phyloP scores from a whole-genome alignment of 1,140 invertebrate genomes.

The Drosophila simulans region DNA sequence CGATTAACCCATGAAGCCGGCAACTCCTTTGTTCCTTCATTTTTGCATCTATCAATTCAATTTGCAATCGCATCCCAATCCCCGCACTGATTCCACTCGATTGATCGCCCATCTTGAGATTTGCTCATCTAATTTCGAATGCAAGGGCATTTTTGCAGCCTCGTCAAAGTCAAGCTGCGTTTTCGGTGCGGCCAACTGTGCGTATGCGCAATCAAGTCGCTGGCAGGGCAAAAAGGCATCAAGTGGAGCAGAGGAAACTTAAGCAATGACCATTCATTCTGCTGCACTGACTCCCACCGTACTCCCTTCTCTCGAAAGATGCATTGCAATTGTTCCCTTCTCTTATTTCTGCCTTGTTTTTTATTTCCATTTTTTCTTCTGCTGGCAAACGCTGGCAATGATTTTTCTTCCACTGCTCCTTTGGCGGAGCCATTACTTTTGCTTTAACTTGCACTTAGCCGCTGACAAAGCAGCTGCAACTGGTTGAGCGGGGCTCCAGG shows the following conservation, averaged over 20 bases:
- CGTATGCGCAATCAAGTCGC: slow-evolving; percentile 40
- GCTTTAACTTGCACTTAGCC: slow-evolving; percentile 77
- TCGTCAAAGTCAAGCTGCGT: neutral
- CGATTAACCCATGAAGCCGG: slow-evolving; percentile 14
- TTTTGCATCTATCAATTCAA: slow-evolving; percentile 29
- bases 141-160: slow-evolving; percentile 14
- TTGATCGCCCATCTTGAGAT: slow-evolving; percentile 29
- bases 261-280: slow-evolving; percentile 66
- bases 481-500: neutral
- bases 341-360: neutral
- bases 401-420: slow-evolving; percentile 48
- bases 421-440: slow-evolving; percentile 69
- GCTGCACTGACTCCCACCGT: slow-evolving; percentile 27
- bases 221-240: slow-evolving; percentile 1
- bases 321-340: slow-evolving; percentile 53
- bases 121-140: slow-evolving; percentile 23
- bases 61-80: neutral
- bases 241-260: slow-evolving; percentile 33
- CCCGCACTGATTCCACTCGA: slow-evolving; percentile 12
- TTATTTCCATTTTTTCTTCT: slow-evolving; percentile 7
- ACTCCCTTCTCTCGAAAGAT: slow-evolving; percentile 34
- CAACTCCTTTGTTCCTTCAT: slow-evolving; percentile 10
- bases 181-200: slow-evolving; percentile 26
- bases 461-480: slow-evolving; percentile 67
- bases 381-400: slow-evolving; percentile 25